phyloP scores from a whole-genome alignment of 2,797 vertebrate genomes.

The Balearica regulorum region DNA sequence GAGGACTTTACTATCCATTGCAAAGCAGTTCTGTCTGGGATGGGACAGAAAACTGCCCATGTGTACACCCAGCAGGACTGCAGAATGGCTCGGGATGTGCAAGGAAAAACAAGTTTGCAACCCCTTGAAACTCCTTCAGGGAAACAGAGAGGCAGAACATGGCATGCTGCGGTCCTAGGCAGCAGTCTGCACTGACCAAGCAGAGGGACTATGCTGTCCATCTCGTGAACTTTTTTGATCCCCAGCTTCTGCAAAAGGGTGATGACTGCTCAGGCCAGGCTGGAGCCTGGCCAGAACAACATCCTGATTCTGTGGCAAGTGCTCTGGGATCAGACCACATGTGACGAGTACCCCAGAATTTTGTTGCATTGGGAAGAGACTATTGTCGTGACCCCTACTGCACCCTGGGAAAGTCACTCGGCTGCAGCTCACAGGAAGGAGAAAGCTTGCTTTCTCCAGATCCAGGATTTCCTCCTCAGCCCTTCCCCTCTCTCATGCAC shows the following conservation, averaged over 20 bases:
- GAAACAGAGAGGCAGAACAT: not conserved
- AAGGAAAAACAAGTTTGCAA: not conserved
- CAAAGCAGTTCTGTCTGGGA: not conserved
- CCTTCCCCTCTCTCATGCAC: not conserved
- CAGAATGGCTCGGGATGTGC: not conserved
- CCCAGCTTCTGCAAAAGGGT: not conserved
- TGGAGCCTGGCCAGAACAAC: slow-evolving; percentile 27
- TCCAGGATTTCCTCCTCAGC: not conserved
- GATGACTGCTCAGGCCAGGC: not conserved
- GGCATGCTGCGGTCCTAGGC: not conserved
- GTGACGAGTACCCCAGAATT: slow-evolving; percentile 37
- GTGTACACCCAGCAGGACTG: not conserved
- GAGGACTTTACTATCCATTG: not conserved
- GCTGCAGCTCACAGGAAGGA: not conserved
- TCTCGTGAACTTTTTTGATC: not conserved
- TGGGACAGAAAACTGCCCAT: not conserved
- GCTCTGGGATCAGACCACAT: not conserved
- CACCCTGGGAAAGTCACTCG: not conserved
- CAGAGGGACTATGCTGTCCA: not conserved
- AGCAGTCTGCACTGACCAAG: not conserved
- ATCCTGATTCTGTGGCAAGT: slow-evolving; percentile 41
- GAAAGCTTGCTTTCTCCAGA: not conserved
- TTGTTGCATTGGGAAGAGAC: not conserved
- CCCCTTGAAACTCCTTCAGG: not conserved
- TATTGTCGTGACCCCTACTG: not conserved